phyloP scores from a whole-genome alignment of 2,797 vertebrate species.

The Trachurus trachurus region DNA sequence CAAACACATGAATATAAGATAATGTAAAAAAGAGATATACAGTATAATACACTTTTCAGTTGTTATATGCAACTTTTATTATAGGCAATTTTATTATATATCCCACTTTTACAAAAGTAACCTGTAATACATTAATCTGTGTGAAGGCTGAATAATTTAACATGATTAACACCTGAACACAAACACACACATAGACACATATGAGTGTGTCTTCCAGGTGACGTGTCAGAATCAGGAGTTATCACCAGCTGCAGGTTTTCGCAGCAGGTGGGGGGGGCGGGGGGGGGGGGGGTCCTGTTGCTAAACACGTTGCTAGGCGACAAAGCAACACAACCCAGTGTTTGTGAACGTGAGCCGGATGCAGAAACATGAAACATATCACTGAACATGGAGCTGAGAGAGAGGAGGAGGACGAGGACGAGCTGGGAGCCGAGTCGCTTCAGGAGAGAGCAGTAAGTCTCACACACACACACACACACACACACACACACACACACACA shows the following conservation, averaged over 20 bases:
- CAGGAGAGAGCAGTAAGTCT: conserved; percentile 68
- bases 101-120: too few relatives aligned
- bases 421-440: conserved; percentile 52
- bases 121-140: conserved; percentile 1
- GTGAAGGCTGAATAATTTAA: conserved; percentile 1
- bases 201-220: conserved; percentile 2
- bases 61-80: too few relatives aligned
- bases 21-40: too few relatives aligned
- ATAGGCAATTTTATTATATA: too few relatives aligned
- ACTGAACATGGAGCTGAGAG: conserved; percentile 60
- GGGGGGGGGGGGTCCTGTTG: conserved; percentile 27
- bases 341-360: conserved; percentile 33
- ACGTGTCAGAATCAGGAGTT: conserved; percentile 23
- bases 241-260: conserved; percentile 22
- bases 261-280: conserved; percentile 3
- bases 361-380: conserved; percentile 6
- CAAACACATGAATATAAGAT: too few relatives aligned
- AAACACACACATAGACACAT: neutral
- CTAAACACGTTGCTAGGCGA: conserved; percentile 70
- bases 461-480: too few relatives aligned
- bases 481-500: too few relatives aligned
- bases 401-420: conserved; percentile 38
- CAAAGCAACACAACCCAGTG: conserved; percentile 67
- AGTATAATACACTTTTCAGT: too few relatives aligned
- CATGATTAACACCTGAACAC: conserved; percentile 1